These are phyloP conservation scores for Electrophaes corylata DNA, from an alignment of 2,888 invertebrate species.

Conservation along the genomic window DNA sequence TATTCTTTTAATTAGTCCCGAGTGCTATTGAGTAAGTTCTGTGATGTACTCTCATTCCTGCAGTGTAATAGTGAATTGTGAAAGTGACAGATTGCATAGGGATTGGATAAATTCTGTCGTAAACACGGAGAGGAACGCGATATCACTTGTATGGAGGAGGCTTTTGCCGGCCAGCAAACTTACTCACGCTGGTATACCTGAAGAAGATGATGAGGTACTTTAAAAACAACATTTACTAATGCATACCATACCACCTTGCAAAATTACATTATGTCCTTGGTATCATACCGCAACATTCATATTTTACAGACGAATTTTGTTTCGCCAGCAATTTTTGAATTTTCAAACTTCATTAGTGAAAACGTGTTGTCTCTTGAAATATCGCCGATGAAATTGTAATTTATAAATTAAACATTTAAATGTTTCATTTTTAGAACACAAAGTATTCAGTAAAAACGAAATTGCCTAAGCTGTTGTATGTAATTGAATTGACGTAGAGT, in stretches of 20 bases:
- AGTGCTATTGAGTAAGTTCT: neutral
- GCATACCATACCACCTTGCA: neutral
- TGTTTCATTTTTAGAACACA: neutral
- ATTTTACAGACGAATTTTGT: neutral
- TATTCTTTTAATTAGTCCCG: neutral
- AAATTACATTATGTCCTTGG: no score
- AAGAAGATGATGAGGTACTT: conserved; percentile 26
- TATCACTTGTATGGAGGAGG: conserved; percentile 26
- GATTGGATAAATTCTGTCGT: conserved; percentile 18
- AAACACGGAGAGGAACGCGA: conserved; percentile 28
- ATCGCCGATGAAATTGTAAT: conserved; percentile 2
- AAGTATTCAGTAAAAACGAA: conserved; percentile 4
- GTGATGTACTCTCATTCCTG: conserved; percentile 27
- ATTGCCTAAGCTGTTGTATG: conserved; percentile 3
- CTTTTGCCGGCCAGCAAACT: conserved; percentile 12
- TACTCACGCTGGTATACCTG: conserved; percentile 19
- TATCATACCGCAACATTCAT: no score
- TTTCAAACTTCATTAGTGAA: neutral
- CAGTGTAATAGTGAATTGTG: conserved; percentile 22
- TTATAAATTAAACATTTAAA: conserved; percentile 11
- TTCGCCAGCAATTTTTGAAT: neutral
- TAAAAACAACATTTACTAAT: neutral
- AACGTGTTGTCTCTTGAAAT: conserved; percentile 2
- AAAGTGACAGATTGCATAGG: conserved; percentile 12
- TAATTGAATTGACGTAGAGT: conserved; percentile 10